phyloP scores from a whole-genome alignment of 1,140 invertebrate genomes.

The Myzus persicae region DNA sequence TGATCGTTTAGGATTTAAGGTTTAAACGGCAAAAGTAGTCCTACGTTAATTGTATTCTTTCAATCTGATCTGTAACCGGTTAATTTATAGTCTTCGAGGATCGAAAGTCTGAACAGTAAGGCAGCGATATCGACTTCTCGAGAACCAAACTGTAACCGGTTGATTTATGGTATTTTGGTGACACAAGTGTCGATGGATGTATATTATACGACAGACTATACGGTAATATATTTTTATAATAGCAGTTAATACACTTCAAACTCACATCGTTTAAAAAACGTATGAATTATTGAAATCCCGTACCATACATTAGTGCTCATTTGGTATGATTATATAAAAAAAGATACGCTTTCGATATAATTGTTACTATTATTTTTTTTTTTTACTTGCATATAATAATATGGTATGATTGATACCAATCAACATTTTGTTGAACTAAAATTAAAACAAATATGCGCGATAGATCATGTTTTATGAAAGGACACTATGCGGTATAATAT shows the following conservation, averaged over 20 bases:
- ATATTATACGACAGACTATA: too few species aligned
- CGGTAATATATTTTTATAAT: neutral
- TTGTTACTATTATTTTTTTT: neutral
- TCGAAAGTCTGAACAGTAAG: too few species aligned
- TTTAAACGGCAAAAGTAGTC: too few species aligned
- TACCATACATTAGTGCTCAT: neutral
- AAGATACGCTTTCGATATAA: neutral
- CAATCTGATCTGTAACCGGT: too few species aligned
- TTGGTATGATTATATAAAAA: too few species aligned
- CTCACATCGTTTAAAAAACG: neutral
- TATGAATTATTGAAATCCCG: neutral
- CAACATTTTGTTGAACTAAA: neutral
- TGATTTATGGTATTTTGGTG: too few species aligned
- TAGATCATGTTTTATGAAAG: neutral
- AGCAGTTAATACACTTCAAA: neutral
- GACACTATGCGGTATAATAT: neutral
- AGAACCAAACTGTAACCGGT: too few species aligned
- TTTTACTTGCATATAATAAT: neutral
- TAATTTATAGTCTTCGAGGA: too few species aligned
- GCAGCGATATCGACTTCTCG: too few species aligned
- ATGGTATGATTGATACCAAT: neutral
- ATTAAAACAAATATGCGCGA: neutral
- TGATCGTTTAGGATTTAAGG: too few species aligned
- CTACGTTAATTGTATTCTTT: too few species aligned
- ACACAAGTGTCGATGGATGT: too few species aligned